Percentiles rank a stretch among this genome's conserved stretches.
Evolutionary conservation across 2,113 vertebrate species (phyloP).

Genomic region (Tiliqua scincoides): DNA sequence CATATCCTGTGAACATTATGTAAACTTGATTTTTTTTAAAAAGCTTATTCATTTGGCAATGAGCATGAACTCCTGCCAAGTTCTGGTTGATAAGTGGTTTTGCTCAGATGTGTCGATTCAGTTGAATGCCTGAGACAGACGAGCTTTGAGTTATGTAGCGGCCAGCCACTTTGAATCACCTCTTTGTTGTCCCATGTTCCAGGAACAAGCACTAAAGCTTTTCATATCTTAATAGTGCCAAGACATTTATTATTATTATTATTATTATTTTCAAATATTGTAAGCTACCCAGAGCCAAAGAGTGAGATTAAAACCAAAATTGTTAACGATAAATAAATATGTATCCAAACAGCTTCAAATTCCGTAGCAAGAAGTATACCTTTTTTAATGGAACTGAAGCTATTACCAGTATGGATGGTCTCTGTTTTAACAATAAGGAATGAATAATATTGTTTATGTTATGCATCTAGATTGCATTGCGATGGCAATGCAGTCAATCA

Average conservation of each 20-base stretch:
- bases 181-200: background rate
- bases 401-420: background rate
- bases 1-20: no score
- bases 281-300: background rate
- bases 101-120: background rate
- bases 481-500: background rate
- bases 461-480: background rate
- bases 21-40: conserved; percentile 11
- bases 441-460: background rate
- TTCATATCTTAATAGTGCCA: background rate
- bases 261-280: background rate
- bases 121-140: no score
- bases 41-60: background rate
- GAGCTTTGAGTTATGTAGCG: no score
- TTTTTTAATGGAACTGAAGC: background rate
- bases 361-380: background rate
- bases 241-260: background rate
- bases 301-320: background rate
- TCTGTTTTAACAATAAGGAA: background rate
- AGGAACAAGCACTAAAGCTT: background rate
- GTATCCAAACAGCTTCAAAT: background rate
- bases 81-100: background rate
- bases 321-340: background rate
- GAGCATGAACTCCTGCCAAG: conserved; percentile 3
- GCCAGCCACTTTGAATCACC: background rate